A percentile compares a stretch with the other conserved stretches of the same genome.
Evolutionary conservation across 2,113 vertebrate species (phyloP).

Genomic region (Trichomycterus rosablanca): DNA sequence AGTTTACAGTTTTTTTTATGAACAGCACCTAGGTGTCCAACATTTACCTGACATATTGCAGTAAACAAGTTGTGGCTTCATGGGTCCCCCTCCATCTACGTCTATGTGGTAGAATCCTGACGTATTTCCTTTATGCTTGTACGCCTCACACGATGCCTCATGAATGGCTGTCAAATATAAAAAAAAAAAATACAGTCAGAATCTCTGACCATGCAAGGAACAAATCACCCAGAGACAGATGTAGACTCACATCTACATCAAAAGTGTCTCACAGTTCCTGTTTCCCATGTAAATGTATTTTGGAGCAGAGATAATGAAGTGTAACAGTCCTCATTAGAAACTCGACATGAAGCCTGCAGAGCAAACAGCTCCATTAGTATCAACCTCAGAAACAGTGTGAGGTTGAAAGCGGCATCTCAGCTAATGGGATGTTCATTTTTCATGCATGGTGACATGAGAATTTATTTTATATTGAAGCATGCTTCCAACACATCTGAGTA

Average conservation of each 20-base stretch:
- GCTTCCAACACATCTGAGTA: no score
- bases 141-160: constrained; percentile 90
- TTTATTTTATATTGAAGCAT: no score
- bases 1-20: no score
- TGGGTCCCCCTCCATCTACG: constrained; percentile 86
- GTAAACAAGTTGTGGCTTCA: constrained; percentile 80
- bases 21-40: no score
- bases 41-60: constrained; percentile 93
- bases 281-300: constrained; percentile 17
- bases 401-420: neutral
- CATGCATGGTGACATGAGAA: neutral
- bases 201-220: neutral
- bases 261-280: neutral
- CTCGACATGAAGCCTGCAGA: constrained; percentile 12
- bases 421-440: constrained; percentile 3
- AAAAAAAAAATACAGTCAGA: constrained; percentile 11
- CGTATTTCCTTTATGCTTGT: constrained; percentile 86
- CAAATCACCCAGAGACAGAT: neutral
- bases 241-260: neutral
- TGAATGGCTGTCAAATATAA: constrained; percentile 76
- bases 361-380: constrained; percentile 21
- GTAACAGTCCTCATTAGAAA: constrained; percentile 30
- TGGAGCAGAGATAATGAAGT: constrained; percentile 30
- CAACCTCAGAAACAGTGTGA: constrained; percentile 5
- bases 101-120: constrained; percentile 87